Conservation (phyloP, 2,888 invertebrate species). For the Cheilosia urbana region DNA sequence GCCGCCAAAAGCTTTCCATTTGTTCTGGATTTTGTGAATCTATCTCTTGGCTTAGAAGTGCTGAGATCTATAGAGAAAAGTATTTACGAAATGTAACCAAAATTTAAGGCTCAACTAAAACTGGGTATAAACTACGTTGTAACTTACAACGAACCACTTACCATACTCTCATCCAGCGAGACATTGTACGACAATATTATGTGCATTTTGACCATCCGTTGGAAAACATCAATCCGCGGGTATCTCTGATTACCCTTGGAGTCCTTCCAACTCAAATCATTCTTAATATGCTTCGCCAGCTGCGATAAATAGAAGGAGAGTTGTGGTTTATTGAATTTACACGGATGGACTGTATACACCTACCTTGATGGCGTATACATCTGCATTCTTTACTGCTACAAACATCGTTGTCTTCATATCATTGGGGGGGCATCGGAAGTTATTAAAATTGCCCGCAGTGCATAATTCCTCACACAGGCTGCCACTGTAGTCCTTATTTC, state of each 20-base stretch:
- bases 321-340: slow-evolving; percentile 2
- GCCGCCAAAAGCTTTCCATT: slow-evolving; percentile 82
- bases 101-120: background rate
- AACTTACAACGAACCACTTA: slow-evolving; percentile 58
- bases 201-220: slow-evolving; percentile 82
- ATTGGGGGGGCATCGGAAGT: slow-evolving; percentile 81
- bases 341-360: slow-evolving; percentile 22
- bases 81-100: too few relatives aligned
- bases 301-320: slow-evolving; percentile 36
- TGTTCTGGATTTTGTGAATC: slow-evolving; percentile 81
- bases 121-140: background rate
- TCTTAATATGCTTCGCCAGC: slow-evolving; percentile 80
- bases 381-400: slow-evolving; percentile 82
- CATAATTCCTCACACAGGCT: slow-evolving; percentile 82
- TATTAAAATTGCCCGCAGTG: slow-evolving; percentile 79
- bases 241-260: slow-evolving; percentile 79
- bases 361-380: slow-evolving; percentile 82
- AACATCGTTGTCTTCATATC: slow-evolving; percentile 82
- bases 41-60: slow-evolving; percentile 82
- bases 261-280: slow-evolving; percentile 81
- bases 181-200: slow-evolving; percentile 82
- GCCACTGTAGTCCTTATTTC: slow-evolving; percentile 81
- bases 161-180: slow-evolving; percentile 82
- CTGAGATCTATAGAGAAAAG: slow-evolving; percentile 79
- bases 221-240: slow-evolving; percentile 82